These are phyloP conservation scores for Heptranchias perlo DNA, from an alignment of 2,113 vertebrate genomes.

Conservation along the genomic window DNA sequence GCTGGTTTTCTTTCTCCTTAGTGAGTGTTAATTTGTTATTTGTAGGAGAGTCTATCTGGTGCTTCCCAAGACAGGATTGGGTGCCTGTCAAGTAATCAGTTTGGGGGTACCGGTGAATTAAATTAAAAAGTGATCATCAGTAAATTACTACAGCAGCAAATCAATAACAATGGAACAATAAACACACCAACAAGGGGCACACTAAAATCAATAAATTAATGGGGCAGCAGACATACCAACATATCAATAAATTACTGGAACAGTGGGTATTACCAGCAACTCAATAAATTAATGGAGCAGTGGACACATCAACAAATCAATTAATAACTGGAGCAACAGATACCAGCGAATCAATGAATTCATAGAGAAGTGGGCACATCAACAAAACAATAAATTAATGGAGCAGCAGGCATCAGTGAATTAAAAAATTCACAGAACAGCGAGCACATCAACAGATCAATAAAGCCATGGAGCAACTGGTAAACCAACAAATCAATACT, in stretches of 20 bases:
- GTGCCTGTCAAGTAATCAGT: too few relatives aligned
- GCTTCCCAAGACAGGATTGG: too few relatives aligned
- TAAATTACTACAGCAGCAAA: too few relatives aligned
- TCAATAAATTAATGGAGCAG: not conserved
- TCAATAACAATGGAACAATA: too few relatives aligned
- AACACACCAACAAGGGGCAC: not conserved
- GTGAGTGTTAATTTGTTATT: too few relatives aligned
- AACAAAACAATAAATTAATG: not conserved
- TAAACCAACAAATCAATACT: not conserved
- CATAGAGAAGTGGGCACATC: not conserved
- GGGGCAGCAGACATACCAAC: not conserved
- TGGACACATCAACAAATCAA: not conserved
- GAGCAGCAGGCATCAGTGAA: not conserved
- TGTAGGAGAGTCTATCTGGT: too few relatives aligned
- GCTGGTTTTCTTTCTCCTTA: too few relatives aligned
- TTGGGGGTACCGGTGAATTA: too few relatives aligned
- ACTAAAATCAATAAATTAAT: too few relatives aligned
- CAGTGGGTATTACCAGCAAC: not conserved
- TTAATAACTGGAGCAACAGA: not conserved
- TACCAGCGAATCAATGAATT: not conserved
- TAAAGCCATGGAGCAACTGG: not conserved
- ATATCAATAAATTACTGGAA: not conserved
- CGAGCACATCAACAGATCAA: not conserved
- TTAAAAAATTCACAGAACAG: not conserved
- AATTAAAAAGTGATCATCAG: too few relatives aligned